These are phyloP conservation scores for Drosophila pseudoananassae DNA, from an alignment of 1,140 invertebrate species.

Conservation along the genomic window DNA sequence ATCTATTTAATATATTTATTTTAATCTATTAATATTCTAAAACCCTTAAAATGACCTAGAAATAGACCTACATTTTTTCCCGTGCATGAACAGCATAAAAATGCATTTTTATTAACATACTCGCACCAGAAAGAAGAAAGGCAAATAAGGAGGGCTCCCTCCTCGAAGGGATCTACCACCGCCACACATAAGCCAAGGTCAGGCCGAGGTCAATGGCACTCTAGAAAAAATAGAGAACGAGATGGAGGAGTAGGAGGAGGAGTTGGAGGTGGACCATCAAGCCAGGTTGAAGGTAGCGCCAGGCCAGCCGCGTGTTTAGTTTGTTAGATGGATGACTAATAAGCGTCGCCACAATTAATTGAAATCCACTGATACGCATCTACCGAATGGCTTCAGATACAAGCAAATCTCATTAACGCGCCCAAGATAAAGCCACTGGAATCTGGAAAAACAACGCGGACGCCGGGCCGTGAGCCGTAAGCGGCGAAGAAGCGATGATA, in stretches of 20 bases:
- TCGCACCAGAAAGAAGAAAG: slow-evolving; percentile 35
- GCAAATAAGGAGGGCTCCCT: background rate
- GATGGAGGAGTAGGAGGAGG: background rate
- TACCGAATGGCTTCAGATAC: slow-evolving; percentile 81
- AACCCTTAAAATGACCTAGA: background rate
- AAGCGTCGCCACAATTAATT: slow-evolving; percentile 83
- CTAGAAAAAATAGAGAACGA: slow-evolving; percentile 18
- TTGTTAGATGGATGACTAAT: slow-evolving; percentile 82
- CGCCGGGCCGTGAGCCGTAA: background rate
- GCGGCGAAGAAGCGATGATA: slow-evolving; percentile 16
- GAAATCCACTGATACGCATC: slow-evolving; percentile 80
- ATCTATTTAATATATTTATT: too few species aligned
- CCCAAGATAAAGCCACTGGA: slow-evolving; percentile 81
- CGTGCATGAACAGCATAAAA: background rate
- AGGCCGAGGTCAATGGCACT: slow-evolving; percentile 39
- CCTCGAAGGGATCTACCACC: background rate
- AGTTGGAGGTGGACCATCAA: background rate
- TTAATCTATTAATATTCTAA: too few species aligned
- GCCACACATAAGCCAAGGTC: slow-evolving; percentile 23
- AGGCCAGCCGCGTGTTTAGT: slow-evolving; percentile 68
- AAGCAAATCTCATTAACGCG: slow-evolving; percentile 82
- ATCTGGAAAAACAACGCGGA: slow-evolving; percentile 52
- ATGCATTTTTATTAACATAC: slow-evolving; percentile 51
- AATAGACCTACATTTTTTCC: background rate
- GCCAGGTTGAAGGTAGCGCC: slow-evolving; percentile 35